phyloP scores from a whole-genome alignment of 2,888 invertebrate genomes.

The Ceriagrion tenellum region DNA sequence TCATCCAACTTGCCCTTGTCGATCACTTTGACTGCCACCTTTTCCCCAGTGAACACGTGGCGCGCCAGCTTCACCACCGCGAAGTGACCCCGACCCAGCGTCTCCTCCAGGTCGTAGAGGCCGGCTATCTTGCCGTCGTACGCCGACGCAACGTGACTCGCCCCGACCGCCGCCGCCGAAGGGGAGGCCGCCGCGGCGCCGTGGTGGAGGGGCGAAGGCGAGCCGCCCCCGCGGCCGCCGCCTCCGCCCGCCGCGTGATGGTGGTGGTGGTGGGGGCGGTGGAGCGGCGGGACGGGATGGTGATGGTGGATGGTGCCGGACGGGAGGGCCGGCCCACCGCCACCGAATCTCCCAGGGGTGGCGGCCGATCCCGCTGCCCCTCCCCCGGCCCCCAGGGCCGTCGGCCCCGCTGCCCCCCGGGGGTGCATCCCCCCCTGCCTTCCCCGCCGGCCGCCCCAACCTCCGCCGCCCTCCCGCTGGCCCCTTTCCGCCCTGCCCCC shows the following conservation, averaged over 20 bases:
- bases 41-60: constrained; percentile 99
- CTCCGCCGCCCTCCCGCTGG: background rate
- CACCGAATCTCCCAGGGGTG: background rate
- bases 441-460: background rate
- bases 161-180: background rate
- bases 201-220: background rate
- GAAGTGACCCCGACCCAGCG: constrained; percentile 98
- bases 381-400: constrained; percentile 34
- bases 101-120: constrained; percentile 97
- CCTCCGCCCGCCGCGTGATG: background rate
- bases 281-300: background rate
- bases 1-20: constrained; percentile 99
- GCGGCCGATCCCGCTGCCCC: background rate
- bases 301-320: background rate
- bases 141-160: background rate
- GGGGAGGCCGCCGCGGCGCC: background rate
- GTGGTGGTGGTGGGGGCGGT: background rate
- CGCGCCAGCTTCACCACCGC: constrained; percentile 98
- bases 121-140: constrained; percentile 94
- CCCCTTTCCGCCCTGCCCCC: constrained; percentile 19
- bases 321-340: background rate
- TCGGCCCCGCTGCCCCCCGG: background rate
- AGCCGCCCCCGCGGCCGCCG: background rate
- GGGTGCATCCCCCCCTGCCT: constrained; percentile 38
- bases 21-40: constrained; percentile 98